A percentile compares a stretch with the other conserved stretches of the same genome.
Conservation (phyloP, 2,113 vertebrate species). For the Aspiorhynchus laticeps region DNA sequence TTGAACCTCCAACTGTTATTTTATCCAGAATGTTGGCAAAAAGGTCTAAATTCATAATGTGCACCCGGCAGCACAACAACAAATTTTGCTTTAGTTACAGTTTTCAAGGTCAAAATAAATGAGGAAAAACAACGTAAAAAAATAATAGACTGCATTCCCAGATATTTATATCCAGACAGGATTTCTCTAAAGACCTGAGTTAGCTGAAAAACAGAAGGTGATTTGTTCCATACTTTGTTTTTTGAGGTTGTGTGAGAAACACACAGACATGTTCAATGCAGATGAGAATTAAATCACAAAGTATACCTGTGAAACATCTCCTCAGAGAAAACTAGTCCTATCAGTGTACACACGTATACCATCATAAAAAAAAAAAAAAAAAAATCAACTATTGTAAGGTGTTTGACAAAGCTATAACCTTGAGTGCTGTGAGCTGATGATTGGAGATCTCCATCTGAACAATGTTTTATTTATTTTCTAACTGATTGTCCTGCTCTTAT, state of each 20-base stretch:
- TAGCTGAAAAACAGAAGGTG: background rate
- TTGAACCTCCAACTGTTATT: background rate
- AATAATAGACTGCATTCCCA: background rate
- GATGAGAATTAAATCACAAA: background rate
- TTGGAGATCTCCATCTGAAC: background rate
- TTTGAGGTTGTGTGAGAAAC: background rate
- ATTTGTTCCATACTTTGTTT: background rate
- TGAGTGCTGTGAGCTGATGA: slow-evolving; percentile 8
- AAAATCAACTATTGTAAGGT: background rate
- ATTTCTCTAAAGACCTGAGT: background rate
- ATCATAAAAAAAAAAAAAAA: background rate
- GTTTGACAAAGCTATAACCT: background rate
- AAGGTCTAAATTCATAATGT: background rate
- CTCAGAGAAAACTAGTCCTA: background rate
- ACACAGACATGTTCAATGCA: background rate
- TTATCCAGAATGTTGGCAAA: background rate
- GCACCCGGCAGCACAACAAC: background rate
- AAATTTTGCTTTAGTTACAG: background rate
- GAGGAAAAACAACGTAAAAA: background rate
- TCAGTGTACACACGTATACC: background rate
- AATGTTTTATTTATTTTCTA: background rate
- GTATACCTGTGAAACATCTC: background rate
- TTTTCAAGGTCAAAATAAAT: slow-evolving; percentile 7
- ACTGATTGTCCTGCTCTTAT: background rate
- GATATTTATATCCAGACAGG: background rate